Evolutionary conservation across 2,797 vertebrate genomes (phyloP).

Genomic region (Strix occidentalis): DNA sequence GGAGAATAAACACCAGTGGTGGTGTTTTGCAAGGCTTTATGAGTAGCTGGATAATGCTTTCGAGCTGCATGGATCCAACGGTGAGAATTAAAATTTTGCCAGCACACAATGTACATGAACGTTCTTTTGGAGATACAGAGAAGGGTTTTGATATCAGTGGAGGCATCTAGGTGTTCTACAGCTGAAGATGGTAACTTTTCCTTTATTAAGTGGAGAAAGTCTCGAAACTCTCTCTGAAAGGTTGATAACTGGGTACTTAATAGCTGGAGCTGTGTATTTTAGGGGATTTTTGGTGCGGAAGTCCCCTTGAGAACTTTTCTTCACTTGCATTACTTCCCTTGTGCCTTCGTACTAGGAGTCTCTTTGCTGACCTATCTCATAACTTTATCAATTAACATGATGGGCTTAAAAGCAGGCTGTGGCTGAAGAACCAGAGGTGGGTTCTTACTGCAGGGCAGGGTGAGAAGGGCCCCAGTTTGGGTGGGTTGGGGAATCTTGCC

Average conservation of each 20-base stretch:
- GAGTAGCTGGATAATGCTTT: not conserved
- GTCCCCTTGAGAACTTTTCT: not conserved
- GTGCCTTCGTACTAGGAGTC: not conserved
- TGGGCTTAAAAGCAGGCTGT: not conserved
- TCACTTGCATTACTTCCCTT: not conserved
- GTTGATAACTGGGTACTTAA: not conserved
- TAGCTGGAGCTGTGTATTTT: not conserved
- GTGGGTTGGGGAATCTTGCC: not conserved
- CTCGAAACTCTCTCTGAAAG: not conserved
- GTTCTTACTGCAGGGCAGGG: not conserved
- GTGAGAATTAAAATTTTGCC: not conserved
- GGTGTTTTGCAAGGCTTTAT: not conserved
- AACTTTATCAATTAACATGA: not conserved
- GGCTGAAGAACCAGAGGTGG: not conserved
- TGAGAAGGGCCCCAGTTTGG: not conserved
- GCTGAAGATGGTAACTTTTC: not conserved
- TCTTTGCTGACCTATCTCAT: not conserved
- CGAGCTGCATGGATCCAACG: accelerated
- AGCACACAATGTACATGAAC: accelerated
- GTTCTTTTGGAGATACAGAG: accelerated
- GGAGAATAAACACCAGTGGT: not conserved
- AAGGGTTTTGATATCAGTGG: not conserved
- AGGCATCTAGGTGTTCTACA: not conserved
- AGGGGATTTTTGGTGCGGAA: constrained; percentile 25
- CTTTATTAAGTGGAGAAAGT: not conserved